Conservation (phyloP, 2,797 vertebrate genomes). For the Spondyliosoma cantharus region DNA sequence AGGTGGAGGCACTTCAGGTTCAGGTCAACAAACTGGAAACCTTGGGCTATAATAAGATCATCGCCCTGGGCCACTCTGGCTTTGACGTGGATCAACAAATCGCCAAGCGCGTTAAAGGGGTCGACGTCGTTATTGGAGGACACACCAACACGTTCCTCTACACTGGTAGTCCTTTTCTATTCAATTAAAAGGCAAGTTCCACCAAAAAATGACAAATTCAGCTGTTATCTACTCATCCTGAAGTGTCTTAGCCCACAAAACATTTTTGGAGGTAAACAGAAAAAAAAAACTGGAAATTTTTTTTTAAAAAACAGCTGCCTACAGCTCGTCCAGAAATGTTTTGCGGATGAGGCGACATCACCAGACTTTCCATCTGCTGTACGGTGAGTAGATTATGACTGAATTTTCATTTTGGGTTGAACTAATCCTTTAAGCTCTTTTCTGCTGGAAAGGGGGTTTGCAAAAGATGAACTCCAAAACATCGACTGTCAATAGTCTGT, state of each 20-base stretch:
- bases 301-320: too few relatives aligned
- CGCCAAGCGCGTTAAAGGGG: constrained; percentile 87
- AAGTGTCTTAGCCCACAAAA: too few relatives aligned
- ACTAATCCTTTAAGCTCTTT: not conserved
- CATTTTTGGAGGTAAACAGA: too few relatives aligned
- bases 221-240: too few relatives aligned
- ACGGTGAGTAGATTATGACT: too few relatives aligned
- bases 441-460: not conserved
- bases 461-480: not conserved
- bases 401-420: too few relatives aligned
- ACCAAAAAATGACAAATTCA: too few relatives aligned
- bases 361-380: too few relatives aligned
- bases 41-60: constrained; percentile 90
- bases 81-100: constrained; percentile 89
- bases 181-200: not conserved
- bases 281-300: too few relatives aligned
- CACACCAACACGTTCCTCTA: constrained; percentile 95
- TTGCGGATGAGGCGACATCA: too few relatives aligned
- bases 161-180: constrained; percentile 83
- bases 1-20: constrained; percentile 86
- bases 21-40: constrained; percentile 87
- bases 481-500: not conserved
- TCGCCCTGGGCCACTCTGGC: constrained; percentile 94
- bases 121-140: constrained; percentile 93
- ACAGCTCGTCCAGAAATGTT: too few relatives aligned